Percentiles rank a stretch among this genome's conserved stretches.
These are phyloP conservation scores for Harpegnathos saltator DNA, from an alignment of 1,140 invertebrate genomes.

Conservation along the genomic window DNA sequence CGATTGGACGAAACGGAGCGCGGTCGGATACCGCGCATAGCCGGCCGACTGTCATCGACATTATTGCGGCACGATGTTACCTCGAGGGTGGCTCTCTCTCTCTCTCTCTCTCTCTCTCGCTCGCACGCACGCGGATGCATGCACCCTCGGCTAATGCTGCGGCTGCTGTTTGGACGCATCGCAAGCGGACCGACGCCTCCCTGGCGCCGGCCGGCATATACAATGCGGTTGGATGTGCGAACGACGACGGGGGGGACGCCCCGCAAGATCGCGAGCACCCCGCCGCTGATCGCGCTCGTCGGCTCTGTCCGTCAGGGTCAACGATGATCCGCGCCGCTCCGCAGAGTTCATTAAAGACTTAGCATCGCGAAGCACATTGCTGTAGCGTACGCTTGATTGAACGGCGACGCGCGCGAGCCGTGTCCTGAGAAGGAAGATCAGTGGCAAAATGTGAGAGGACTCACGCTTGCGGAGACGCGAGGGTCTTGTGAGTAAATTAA, in stretches of 20 bases:
- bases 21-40: conserved; percentile 55
- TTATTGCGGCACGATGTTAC: conserved; percentile 46
- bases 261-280: neutral
- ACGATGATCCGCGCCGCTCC: too few species aligned
- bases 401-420: too few species aligned
- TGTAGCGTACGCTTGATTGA: too few species aligned
- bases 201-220: conserved; percentile 1
- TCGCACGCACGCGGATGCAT: neutral
- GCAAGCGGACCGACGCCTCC: conserved; percentile 17
- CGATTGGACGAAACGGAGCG: conserved; percentile 58
- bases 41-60: conserved; percentile 55
- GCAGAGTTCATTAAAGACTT: too few species aligned
- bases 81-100: neutral
- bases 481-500: too few species aligned
- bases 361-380: too few species aligned
- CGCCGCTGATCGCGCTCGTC: neutral
- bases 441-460: too few species aligned
- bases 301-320: neutral
- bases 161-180: conserved; percentile 21
- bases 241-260: neutral
- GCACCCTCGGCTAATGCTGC: conserved; percentile 20
- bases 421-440: too few species aligned
- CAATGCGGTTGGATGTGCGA: conserved; percentile 9
- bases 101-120: too few species aligned
- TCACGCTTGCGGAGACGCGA: too few species aligned